Conservation (phyloP, 2,888 invertebrate species). For the Athalia cordata region DNA sequence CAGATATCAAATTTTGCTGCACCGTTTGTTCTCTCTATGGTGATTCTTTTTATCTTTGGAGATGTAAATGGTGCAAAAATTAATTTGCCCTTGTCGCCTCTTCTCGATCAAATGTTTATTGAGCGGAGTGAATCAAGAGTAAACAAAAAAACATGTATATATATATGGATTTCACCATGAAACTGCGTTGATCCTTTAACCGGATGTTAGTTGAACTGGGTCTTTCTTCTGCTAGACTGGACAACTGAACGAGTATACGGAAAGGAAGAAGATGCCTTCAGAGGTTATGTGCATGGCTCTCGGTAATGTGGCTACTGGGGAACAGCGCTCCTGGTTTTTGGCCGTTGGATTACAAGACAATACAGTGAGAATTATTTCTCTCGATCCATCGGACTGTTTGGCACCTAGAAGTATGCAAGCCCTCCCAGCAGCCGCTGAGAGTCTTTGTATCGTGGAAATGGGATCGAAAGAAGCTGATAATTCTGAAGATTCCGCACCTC, state of each 20-base stretch:
- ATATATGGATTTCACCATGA: neutral
- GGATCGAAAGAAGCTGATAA: conserved; percentile 81
- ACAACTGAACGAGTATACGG: conserved; percentile 98
- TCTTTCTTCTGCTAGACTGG: conserved; percentile 84
- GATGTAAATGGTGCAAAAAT: conserved; percentile 68
- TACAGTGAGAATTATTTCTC: conserved; percentile 97
- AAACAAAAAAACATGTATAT: conserved; percentile 13
- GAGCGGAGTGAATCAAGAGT: conserved; percentile 42
- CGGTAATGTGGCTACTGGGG: conserved; percentile 95
- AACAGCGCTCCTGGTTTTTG: conserved; percentile 95
- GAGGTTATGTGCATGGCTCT: conserved; percentile 99
- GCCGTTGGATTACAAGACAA: conserved; percentile 97
- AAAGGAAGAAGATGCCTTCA: conserved; percentile 95
- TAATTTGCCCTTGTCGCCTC: conserved; percentile 71
- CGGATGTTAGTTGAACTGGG: conserved; percentile 30
- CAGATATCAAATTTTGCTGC: conserved; percentile 52
- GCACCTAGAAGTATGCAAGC: conserved; percentile 97
- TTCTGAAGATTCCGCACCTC: conserved; percentile 76
- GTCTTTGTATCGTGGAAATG: conserved; percentile 97
- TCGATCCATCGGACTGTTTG: conserved; percentile 97
- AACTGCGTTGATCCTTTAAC: neutral
- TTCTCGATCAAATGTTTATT: conserved; percentile 56
- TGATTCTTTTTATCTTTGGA: conserved; percentile 57
- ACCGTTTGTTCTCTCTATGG: conserved; percentile 68
- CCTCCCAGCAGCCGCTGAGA: conserved; percentile 96